Conservation (phyloP, 1,140 invertebrate species). For the Achroia grisella region DNA sequence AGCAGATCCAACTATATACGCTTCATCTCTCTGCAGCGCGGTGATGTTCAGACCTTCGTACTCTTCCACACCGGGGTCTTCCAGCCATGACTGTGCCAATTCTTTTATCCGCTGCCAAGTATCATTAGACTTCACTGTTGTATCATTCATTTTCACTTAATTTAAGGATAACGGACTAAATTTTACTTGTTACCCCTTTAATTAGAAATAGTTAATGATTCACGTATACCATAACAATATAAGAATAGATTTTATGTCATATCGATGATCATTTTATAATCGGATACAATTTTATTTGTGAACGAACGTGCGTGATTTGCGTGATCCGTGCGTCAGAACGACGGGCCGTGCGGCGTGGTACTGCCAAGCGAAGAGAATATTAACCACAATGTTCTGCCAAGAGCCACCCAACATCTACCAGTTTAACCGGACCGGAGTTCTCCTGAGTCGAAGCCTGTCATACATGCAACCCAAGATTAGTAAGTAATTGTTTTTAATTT, state of each 20-base stretch:
- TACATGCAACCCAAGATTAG: too few species aligned
- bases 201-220: constrained; percentile 13
- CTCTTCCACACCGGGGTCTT: constrained; percentile 56
- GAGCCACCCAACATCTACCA: too few species aligned
- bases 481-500: too few species aligned
- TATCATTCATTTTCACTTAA: constrained; percentile 41
- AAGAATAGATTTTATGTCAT: constrained; percentile 1
- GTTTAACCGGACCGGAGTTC: too few species aligned
- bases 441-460: too few species aligned
- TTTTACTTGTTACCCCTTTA: constrained; percentile 17
- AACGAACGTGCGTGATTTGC: background rate
- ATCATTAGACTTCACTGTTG: constrained; percentile 24
- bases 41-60: constrained; percentile 57
- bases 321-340: constrained; percentile 1
- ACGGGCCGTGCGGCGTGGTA: background rate
- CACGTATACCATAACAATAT: background rate
- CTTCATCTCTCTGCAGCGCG: constrained; percentile 73
- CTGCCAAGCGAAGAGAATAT: constrained; percentile 4
- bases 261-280: constrained; percentile 2
- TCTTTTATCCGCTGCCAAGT: constrained; percentile 54
- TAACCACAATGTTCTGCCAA: too few species aligned
- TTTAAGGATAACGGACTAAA: background rate
- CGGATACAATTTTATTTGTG: background rate
- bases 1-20: constrained; percentile 68
- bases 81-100: constrained; percentile 56